Evolutionary conservation across 2,113 vertebrate genomes (phyloP).

Genomic region (Calypte anna): DNA sequence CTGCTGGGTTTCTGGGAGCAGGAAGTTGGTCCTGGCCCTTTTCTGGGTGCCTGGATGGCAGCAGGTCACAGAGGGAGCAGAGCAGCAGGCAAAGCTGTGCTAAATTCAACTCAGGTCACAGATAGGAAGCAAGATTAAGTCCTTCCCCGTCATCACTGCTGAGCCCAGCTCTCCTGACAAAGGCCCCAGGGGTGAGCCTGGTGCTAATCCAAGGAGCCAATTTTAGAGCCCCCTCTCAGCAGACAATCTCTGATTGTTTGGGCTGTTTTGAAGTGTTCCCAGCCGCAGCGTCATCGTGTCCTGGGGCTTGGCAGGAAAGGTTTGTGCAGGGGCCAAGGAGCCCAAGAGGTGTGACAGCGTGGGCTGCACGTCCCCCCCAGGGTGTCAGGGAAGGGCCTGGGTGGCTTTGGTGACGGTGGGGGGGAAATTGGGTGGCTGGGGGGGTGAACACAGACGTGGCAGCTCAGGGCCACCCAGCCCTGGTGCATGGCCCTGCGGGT

Average conservation of each 20-base stretch:
- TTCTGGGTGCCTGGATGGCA: background rate
- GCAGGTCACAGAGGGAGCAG: background rate
- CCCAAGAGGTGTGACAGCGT: constrained; percentile 42
- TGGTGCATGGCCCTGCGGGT: background rate
- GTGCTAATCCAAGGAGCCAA: constrained; percentile 59
- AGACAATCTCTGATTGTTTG: constrained; percentile 71
- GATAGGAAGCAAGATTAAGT: constrained; percentile 63
- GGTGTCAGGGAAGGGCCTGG: accelerated
- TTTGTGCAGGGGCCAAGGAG: constrained; percentile 11
- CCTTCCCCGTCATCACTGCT: constrained; percentile 31
- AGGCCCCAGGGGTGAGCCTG: constrained; percentile 41
- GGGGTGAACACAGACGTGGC: background rate
- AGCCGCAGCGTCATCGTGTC: constrained; percentile 59
- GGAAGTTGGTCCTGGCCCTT: accelerated
- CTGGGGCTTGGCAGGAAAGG: constrained; percentile 70
- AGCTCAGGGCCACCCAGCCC: background rate
- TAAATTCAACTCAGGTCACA: background rate
- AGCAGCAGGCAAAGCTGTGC: background rate
- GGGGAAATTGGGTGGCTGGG: accelerated
- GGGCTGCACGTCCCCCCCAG: background rate
- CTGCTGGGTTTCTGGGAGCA: background rate
- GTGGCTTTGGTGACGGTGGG: accelerated
- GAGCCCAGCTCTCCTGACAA: constrained; percentile 28
- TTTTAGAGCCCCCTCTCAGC: constrained; percentile 53
- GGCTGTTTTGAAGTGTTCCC: constrained; percentile 64